phyloP scores from a whole-genome alignment of 2,888 invertebrate genomes.

The Stenolophus ochropezus region DNA sequence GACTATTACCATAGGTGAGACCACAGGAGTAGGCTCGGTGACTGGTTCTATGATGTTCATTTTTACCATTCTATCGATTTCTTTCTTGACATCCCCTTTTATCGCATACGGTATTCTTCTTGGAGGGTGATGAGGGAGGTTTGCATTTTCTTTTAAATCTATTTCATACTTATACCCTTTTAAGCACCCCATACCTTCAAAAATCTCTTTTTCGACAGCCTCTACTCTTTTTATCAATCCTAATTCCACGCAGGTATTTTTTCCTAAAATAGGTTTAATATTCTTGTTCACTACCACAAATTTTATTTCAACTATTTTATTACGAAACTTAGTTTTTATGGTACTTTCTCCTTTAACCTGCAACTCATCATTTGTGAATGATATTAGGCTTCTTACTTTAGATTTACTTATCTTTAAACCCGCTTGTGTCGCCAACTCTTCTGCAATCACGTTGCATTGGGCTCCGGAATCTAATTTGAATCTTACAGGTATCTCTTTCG shows the following conservation, averaged over 20 bases:
- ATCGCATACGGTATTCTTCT: constrained; percentile 63
- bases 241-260: neutral
- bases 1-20: constrained; percentile 50
- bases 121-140: constrained; percentile 59
- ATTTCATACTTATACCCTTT: constrained; percentile 34
- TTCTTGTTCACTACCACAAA: neutral
- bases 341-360: constrained; percentile 3
- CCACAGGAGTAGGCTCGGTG: constrained; percentile 43
- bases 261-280: neutral
- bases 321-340: neutral
- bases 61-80: constrained; percentile 39
- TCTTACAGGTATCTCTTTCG: too few relatives aligned
- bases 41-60: constrained; percentile 29
- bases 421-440: neutral
- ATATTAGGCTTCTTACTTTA: neutral
- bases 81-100: constrained; percentile 65
- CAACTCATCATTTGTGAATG: neutral
- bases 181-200: constrained; percentile 65
- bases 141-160: constrained; percentile 24
- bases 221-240: constrained; percentile 11
- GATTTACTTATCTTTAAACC: neutral
- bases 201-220: neutral
- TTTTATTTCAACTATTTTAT: neutral
- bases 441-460: too few relatives aligned
- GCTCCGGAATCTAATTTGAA: too few relatives aligned